A percentile compares a stretch with the other conserved stretches of the same genome.
phyloP scores from a whole-genome alignment of 2,113 vertebrate genomes.

The Aptenodytes patagonicus region DNA sequence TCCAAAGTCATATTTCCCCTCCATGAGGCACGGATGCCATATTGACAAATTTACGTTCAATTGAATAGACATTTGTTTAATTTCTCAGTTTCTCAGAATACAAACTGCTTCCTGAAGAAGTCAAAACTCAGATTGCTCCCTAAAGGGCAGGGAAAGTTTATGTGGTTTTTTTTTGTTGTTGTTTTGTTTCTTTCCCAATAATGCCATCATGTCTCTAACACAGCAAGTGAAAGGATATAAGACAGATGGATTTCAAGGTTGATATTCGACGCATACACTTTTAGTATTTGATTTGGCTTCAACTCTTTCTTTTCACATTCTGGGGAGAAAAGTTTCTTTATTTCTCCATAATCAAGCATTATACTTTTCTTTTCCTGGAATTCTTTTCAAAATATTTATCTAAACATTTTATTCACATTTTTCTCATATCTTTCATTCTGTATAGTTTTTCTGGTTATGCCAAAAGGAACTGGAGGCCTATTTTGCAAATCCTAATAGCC shows the following conservation, averaged over 20 bases:
- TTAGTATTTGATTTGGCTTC: neutral
- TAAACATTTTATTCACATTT: neutral
- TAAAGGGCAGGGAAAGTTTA: neutral
- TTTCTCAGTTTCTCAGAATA: constrained; percentile 34
- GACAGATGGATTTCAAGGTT: neutral
- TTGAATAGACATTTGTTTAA: constrained; percentile 12
- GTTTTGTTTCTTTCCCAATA: neutral
- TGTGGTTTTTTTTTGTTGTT: neutral
- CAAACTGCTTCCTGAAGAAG: neutral
- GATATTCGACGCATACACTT: neutral
- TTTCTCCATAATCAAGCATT: neutral
- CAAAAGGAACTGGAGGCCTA: neutral
- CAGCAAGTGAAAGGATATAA: neutral
- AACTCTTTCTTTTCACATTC: neutral
- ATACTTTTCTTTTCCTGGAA: neutral
- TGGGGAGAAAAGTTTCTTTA: neutral
- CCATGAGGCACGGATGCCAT: neutral
- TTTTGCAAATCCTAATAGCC: neutral
- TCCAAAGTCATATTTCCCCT: neutral
- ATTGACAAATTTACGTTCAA: constrained; percentile 9
- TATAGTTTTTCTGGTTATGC: neutral
- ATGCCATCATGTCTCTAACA: neutral
- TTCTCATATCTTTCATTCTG: neutral
- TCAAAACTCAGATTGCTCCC: neutral
- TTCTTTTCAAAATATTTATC: neutral